Base-by-base conservation (phyloP, 2,797 vertebrate species). In the Hephaestus fuliginosus region DNA sequence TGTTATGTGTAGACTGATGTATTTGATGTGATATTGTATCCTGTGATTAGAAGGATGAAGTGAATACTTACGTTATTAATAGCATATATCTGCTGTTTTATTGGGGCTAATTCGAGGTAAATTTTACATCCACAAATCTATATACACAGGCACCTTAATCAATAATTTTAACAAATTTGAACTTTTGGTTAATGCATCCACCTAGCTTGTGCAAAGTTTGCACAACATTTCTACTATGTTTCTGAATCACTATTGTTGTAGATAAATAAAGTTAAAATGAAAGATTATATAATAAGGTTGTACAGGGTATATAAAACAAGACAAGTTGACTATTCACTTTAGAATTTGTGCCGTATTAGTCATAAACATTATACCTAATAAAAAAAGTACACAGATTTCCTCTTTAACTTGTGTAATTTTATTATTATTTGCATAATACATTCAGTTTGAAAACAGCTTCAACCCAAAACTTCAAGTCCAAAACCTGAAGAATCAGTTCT, bases 371-470 rank as follows among this genome's bases (percentile, higher is more conserved):
- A 30, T 5, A 74, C 5, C 17, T 33, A 2, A 18, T 20, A 48
- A 48, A 82, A 52, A 74, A 77, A 73, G 7, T 1, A 62, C 28
- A 74, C 9, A 74, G 30, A 56, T 18, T 46, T 64, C 10, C n/a
- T 69, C 41, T 72, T 80, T 76, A 71, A 86, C 73, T 88, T 64
- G 71, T 91, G 78, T 89, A 2, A 76, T 85, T 90, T 92, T 93
- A 90, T 90, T 87, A 58, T 88, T 92, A 92, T 93, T 93, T 94
- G 87, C 93, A 95, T 95, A 90, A 92, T 95, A 96, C 95, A 96
- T 95, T 96, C 94, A 94, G 80, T 93, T 93, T 87, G 83, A 92
- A 90, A 95, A 95, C 89, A 90, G 81, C 76, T 36, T 93, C 76
- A 88, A 91, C 81, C 25, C 25, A 25, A 25, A 25, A 25, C 25